Conservation (phyloP, 2,888 invertebrate species). For the Tridacna gigas region DNA sequence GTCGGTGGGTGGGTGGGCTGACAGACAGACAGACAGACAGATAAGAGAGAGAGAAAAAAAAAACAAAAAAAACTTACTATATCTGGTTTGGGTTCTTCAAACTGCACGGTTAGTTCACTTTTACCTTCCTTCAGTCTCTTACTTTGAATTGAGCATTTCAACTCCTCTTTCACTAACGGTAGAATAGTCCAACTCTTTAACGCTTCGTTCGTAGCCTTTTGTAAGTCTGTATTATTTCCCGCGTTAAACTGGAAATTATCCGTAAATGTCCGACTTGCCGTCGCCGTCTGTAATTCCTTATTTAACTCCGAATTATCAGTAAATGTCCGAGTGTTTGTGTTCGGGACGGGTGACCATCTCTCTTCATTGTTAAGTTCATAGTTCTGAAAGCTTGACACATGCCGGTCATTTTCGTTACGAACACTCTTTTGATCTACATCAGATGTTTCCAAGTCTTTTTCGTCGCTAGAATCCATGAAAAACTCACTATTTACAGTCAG, state of each 20-base stretch:
- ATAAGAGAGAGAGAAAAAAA: background rate
- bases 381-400: background rate
- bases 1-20: too few relatives aligned
- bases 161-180: constrained; percentile 62
- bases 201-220: constrained; percentile 33
- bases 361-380: background rate
- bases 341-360: background rate
- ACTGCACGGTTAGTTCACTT: constrained; percentile 55
- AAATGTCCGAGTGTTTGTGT: background rate
- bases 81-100: constrained; percentile 40
- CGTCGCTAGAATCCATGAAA: background rate
- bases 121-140: constrained; percentile 62
- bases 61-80: constrained; percentile 33
- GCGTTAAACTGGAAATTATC: constrained; percentile 22
- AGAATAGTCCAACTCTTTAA: constrained; percentile 39
- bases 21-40: too few relatives aligned
- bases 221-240: constrained; percentile 11
- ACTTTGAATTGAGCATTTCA: constrained; percentile 62
- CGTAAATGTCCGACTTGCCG: background rate
- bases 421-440: background rate
- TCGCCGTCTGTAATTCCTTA: background rate
- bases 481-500: constrained; percentile 6
- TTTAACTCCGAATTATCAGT: too few relatives aligned
- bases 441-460: background rate
- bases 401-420: background rate